These are phyloP conservation scores for Phaethornis superciliosus DNA, from an alignment of 2,113 vertebrate genomes.

Conservation along the genomic window DNA sequence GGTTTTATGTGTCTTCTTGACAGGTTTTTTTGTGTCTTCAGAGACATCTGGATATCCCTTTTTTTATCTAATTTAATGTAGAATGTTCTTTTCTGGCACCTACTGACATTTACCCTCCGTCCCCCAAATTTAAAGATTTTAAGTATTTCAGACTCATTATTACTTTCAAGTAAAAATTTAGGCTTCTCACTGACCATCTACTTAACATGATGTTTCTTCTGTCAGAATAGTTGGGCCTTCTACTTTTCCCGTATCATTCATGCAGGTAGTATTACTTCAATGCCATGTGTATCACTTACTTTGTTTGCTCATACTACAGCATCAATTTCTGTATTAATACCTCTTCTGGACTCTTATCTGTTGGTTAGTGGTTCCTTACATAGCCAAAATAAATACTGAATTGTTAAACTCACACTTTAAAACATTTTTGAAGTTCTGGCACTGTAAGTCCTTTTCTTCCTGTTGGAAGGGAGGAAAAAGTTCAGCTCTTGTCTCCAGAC, in stretches of 20 bases:
- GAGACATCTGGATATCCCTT: neutral
- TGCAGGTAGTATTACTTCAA: neutral
- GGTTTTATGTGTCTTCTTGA: neutral
- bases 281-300: neutral
- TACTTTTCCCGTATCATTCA: neutral
- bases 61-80: neutral
- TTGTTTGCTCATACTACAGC: neutral
- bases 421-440: neutral
- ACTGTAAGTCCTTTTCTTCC: neutral
- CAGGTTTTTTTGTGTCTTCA: neutral
- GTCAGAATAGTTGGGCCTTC: neutral
- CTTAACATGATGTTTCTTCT: neutral
- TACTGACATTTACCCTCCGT: neutral
- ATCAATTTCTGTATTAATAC: neutral
- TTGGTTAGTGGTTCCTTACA: neutral
- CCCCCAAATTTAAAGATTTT: accelerated
- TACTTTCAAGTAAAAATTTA: neutral
- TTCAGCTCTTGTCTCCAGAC: neutral
- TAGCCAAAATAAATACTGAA: neutral
- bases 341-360: neutral
- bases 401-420: neutral
- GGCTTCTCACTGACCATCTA: neutral
- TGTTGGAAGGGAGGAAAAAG: neutral
- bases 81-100: neutral
- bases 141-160: neutral